Conservation (phyloP, 2,797 vertebrate species). For the Galagoides demidoff region DNA sequence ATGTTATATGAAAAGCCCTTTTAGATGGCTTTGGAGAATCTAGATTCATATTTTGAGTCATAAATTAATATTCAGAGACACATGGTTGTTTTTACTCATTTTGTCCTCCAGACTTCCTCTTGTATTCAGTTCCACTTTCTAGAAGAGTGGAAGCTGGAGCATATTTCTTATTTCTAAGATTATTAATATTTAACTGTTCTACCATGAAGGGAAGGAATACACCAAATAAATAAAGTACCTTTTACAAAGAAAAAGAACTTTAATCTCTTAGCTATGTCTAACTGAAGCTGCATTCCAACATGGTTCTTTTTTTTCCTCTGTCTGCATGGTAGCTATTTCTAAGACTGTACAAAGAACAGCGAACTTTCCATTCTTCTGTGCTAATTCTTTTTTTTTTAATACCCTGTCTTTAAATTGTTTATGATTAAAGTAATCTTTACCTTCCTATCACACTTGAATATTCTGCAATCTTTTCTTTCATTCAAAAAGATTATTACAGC, state of each 20-base stretch:
- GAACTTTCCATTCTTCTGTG: not conserved
- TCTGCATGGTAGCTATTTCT: not conserved
- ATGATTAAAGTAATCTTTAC: constrained; percentile 56
- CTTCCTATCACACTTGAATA: constrained; percentile 48
- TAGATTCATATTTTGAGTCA: not conserved
- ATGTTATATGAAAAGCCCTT: not conserved
- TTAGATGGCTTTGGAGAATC: not conserved
- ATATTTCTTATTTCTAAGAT: not conserved
- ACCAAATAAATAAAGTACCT: not conserved
- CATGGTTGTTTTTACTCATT: not conserved
- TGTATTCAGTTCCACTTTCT: not conserved
- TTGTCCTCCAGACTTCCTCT: not conserved
- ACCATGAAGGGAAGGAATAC: not conserved
- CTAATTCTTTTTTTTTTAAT: not conserved
- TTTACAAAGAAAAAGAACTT: not conserved
- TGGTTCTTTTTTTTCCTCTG: not conserved
- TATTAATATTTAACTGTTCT: not conserved
- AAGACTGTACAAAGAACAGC: not conserved
- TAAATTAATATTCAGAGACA: not conserved
- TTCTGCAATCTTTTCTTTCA: constrained; percentile 32
- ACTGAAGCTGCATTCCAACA: not conserved
- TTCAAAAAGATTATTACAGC: constrained; percentile 65
- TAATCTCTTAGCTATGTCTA: not conserved
- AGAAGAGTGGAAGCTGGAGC: not conserved
- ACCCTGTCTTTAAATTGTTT: constrained; percentile 19